Evolutionary conservation across 2,888 invertebrate species (phyloP), one percentile per base, ranked within the genome.

Genomic region (Apocheima hispidaria): DNA sequence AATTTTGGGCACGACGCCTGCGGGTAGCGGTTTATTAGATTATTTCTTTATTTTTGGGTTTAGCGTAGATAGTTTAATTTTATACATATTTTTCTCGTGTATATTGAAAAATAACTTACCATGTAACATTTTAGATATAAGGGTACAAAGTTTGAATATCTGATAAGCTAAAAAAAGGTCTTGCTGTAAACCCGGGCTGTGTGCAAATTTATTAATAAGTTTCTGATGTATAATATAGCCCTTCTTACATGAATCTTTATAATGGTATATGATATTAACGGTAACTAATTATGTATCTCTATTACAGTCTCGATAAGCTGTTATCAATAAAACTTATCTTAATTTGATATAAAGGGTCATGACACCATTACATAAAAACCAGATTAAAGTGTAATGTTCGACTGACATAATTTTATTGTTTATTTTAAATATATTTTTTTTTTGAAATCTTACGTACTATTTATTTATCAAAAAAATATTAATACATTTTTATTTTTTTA

Each of bases 321-420:
- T 50, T 57, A 57, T 50, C 50, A 35, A 12, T 9, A 23, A 20
- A 38, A 41, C 44, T 51, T 57, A 57, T 57, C 44, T 23, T 30
- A 26, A 35, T 35, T 50, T 43, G 50, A 50, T 57, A 50, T 20
- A 10, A 21, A 43, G 43, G 57, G 49, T 49, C 57, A 53, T 21
- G 44, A 44, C 51, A 44, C 21, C 51, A 30, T 44, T 44, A 44
- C 21, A 21, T 57, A 50, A 41, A 16, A 30, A 46, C 10, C 33
- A 23, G 26, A 50, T 38, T 23, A 21, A 21, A 12, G n/a, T 49
- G 5, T 48, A 16, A 26, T 26, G 26, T 50, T 50, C 23, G 26
- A 50, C 35, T 50, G 38, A 36, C 50, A 38, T 38, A n/a, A 50
- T 20, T 46, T 30, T 33, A 26, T 16, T 7, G 12, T 9, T 9